These are phyloP conservation scores for Tridacna crocea DNA, from an alignment of 2,888 invertebrate genomes.

Conservation along the genomic window DNA sequence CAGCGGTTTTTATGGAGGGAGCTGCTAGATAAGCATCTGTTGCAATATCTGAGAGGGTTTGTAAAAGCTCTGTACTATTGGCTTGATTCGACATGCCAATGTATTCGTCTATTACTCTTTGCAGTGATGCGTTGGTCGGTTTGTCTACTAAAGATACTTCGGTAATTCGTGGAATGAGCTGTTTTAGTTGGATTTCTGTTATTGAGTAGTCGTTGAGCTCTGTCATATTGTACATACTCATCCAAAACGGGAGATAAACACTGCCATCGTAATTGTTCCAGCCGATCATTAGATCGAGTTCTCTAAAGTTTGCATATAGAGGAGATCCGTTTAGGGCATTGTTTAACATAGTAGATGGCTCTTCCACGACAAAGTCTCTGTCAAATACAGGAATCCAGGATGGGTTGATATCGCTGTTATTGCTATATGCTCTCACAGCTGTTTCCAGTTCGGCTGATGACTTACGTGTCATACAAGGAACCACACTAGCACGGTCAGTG, in stretches of 20 bases:
- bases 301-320: slow-evolving; percentile 9
- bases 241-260: background rate
- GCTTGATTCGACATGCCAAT: background rate
- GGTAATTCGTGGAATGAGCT: background rate
- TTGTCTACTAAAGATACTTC: background rate
- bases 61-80: background rate
- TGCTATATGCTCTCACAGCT: background rate
- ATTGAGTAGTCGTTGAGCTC: background rate
- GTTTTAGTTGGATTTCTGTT: background rate
- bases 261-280: slow-evolving; percentile 13
- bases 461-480: slow-evolving; percentile 1
- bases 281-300: slow-evolving; percentile 12
- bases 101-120: slow-evolving; percentile 1
- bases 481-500: background rate
- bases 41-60: background rate
- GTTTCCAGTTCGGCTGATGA: background rate
- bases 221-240: background rate
- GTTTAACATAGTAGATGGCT: slow-evolving; percentile 13
- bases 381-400: slow-evolving; percentile 11
- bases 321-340: background rate
- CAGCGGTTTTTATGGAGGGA: background rate
- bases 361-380: background rate
- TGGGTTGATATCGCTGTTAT: background rate
- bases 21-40: slow-evolving; percentile 6
- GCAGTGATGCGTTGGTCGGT: background rate